These are phyloP conservation scores for Olivierus martensii DNA, from an alignment of 1,140 invertebrate genomes.

Conservation along the genomic window DNA sequence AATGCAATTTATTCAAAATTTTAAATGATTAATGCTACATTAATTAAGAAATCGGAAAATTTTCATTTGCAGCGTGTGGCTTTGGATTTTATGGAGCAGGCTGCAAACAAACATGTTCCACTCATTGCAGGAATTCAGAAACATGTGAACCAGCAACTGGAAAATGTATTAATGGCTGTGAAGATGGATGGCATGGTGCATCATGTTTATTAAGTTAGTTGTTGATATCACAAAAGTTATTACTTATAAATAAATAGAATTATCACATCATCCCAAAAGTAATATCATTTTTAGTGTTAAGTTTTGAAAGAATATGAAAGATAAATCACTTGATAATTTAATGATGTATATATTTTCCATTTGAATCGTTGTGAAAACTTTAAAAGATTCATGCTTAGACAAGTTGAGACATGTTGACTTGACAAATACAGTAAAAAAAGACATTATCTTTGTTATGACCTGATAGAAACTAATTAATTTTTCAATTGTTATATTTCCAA, in stretches of 20 bases:
- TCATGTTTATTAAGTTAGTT: conserved; percentile 2
- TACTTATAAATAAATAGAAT: not conserved
- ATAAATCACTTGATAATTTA: not conserved
- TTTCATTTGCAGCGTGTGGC: not conserved
- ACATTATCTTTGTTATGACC: no score
- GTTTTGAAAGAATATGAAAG: not conserved
- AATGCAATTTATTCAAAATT: not conserved
- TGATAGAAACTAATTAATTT: no score
- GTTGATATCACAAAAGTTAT: not conserved
- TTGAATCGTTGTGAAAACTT: not conserved
- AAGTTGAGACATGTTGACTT: no score
- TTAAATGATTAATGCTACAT: not conserved
- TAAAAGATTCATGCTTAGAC: no score
- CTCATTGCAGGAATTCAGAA: not conserved
- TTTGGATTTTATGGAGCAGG: conserved; percentile 9
- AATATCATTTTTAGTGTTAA: not conserved
- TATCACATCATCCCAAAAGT: no score
- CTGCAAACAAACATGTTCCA: not conserved
- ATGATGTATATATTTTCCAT: not conserved
- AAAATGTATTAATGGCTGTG: not conserved
- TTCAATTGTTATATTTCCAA: no score
- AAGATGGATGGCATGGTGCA: conserved; percentile 2
- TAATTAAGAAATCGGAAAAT: not conserved
- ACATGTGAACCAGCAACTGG: conserved; percentile 1
- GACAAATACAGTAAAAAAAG: no score